A percentile compares a stretch with the other conserved stretches of the same genome.
These are phyloP conservation scores for Drosophila funebris DNA, from an alignment of 1,140 invertebrate genomes.

Conservation along the genomic window DNA sequence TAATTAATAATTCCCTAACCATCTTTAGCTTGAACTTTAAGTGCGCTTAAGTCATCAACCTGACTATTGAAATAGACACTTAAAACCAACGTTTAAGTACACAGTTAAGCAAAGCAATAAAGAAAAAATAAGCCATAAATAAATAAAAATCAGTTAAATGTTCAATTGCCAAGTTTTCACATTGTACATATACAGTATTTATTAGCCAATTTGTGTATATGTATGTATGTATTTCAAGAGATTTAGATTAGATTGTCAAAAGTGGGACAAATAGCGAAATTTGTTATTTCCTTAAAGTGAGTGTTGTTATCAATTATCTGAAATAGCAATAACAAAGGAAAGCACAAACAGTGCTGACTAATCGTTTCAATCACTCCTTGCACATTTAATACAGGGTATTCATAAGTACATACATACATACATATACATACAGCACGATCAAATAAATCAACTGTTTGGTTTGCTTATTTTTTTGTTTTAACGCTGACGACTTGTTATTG, in stretches of 20 bases:
- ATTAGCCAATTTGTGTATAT: conserved; percentile 4
- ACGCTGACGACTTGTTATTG: conserved; percentile 54
- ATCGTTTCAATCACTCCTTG: not conserved
- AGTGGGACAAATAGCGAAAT: conserved; percentile 33
- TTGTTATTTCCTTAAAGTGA: conserved; percentile 13
- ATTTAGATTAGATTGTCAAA: conserved; percentile 27
- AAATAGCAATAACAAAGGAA: conserved; percentile 4
- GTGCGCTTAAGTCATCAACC: not conserved
- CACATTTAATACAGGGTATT: conserved; percentile 7
- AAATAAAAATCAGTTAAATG: not conserved
- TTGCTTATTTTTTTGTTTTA: conserved; percentile 10
- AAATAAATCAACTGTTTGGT: conserved; percentile 20
- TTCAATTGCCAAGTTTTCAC: not conserved
- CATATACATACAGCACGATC: not conserved
- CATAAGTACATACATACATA: not conserved
- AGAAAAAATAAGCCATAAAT: not conserved
- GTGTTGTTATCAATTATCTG: conserved; percentile 11
- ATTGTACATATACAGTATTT: not conserved
- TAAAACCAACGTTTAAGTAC: not conserved
- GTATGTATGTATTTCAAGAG: not conserved
- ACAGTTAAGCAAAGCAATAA: not conserved
- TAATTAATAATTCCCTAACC: no score
- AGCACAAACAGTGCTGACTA: not conserved
- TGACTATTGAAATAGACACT: not conserved
- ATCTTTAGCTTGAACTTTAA: not conserved